phyloP scores from a whole-genome alignment of 2,888 invertebrate species.

The Xylophagus ater region DNA sequence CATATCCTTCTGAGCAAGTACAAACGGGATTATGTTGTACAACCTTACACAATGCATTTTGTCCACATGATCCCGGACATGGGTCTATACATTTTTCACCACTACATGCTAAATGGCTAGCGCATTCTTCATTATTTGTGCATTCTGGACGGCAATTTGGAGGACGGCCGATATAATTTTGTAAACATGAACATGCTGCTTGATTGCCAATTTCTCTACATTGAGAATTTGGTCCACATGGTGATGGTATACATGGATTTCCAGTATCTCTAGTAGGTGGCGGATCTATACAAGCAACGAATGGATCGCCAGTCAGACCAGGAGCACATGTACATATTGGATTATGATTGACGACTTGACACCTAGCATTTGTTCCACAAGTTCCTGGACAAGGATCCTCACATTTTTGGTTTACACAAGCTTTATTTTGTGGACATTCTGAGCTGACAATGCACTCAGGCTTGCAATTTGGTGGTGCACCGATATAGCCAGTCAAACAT shows the following conservation, averaged over 20 bases:
- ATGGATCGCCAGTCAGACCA: slow-evolving; percentile 55
- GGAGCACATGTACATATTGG: slow-evolving; percentile 54
- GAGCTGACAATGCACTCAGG: slow-evolving; percentile 57
- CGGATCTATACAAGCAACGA: slow-evolving; percentile 43
- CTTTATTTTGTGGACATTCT: slow-evolving; percentile 52
- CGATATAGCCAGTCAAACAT: slow-evolving; percentile 49
- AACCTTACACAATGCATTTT: slow-evolving; percentile 71
- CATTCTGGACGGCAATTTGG: slow-evolving; percentile 81
- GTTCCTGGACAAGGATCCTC: slow-evolving; percentile 53
- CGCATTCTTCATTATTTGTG: slow-evolving; percentile 67
- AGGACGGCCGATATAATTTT: slow-evolving; percentile 71
- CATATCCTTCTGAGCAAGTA: slow-evolving; percentile 69
- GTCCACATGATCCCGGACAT: slow-evolving; percentile 68
- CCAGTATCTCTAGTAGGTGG: slow-evolving; percentile 31
- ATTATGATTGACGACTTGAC: slow-evolving; percentile 56
- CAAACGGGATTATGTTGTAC: slow-evolving; percentile 73
- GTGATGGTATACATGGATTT: slow-evolving; percentile 69
- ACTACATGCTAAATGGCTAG: slow-evolving; percentile 67
- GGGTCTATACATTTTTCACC: slow-evolving; percentile 76
- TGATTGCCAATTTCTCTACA: slow-evolving; percentile 69
- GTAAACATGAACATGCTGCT: slow-evolving; percentile 74
- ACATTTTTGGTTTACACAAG: slow-evolving; percentile 53
- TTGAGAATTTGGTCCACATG: slow-evolving; percentile 74
- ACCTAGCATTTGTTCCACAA: slow-evolving; percentile 54
- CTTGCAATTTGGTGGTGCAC: slow-evolving; percentile 52